Percentiles rank a stretch among this genome's conserved stretches.
Evolutionary conservation across 37 sponge, comb jelly and placozoan species (phyloP).

Genomic region (Amphimedon queenslandica): DNA sequence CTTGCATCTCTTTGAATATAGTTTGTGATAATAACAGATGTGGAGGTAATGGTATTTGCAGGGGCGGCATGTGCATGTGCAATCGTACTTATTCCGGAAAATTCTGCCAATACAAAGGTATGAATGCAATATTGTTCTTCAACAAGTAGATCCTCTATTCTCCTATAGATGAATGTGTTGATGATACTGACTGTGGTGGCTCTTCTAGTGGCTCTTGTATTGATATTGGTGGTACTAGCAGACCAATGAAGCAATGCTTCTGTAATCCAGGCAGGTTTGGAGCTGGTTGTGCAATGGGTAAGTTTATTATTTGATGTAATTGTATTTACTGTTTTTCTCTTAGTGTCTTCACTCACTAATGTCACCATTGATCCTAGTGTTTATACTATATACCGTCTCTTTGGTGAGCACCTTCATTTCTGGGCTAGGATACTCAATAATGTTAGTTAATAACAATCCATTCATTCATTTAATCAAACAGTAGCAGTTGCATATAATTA

Average conservation of each 20-base stretch:
- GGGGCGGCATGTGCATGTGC: background rate
- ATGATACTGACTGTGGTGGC: background rate
- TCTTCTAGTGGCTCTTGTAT: conserved; percentile 61
- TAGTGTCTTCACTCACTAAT: conserved; percentile 25
- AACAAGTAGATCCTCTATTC: too few species aligned
- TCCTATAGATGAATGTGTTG: background rate
- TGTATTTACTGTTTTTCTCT: background rate
- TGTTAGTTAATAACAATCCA: too few species aligned
- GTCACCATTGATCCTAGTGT: conserved; percentile 12
- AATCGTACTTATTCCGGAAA: background rate
- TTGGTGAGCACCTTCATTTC: conserved; percentile 28
- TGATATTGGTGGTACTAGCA: conserved; percentile 25
- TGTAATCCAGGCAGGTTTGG: conserved; percentile 64
- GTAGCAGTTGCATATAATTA: too few species aligned
- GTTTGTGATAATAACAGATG: background rate
- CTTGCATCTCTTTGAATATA: background rate
- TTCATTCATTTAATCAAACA: too few species aligned
- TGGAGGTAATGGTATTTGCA: background rate
- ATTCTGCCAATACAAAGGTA: background rate
- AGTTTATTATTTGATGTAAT: too few species aligned
- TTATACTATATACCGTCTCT: conserved; percentile 15
- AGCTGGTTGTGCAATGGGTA: too few species aligned
- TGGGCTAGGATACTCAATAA: too few species aligned
- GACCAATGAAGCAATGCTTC: conserved; percentile 60
- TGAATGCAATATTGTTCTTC: background rate